Base-by-base conservation (phyloP, 30 jellyfish, hydroid and myxozoan genomes). In the Catostylus mosaicus region DNA sequence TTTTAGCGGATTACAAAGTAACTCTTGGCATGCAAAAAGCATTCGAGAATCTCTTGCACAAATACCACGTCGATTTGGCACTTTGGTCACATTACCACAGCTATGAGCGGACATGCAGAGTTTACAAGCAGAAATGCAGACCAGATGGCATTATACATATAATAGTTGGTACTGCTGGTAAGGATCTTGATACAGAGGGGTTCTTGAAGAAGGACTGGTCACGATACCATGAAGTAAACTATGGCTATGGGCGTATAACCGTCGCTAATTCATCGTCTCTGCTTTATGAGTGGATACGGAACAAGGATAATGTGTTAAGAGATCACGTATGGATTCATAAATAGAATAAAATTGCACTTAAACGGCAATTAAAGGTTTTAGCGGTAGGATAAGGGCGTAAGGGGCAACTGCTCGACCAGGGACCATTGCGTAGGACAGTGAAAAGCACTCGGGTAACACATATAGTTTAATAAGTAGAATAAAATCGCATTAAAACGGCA, bases 81-180 rank as follows among this genome's bases (percentile, higher is more conserved):
- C 85, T 94, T 63, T 94, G 97, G 97, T 91, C 97, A 1, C 99
- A 94, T 62, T 94, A 94, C 79, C 99, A 94, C 51, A 23, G 97
- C 36, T 94, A 94, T 62, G 99, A 94, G 50, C 87, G 99, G 67
- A 89, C 95, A 18, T 94, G 99, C 59, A 79, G 73, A 34, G 97
- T 94, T 7, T 77, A 89, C 85, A 62, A 77, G 50, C 79, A 81
- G 35, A 67, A 87, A 75, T 92, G 98, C 84, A 66, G 84, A 9
- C 89, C 87, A 16, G 97, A 86, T 47, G 98, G 98, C 73, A 69
- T 82, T 32, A 51, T 84, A 1, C 98, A 92, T 70, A 65, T 92
- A 20, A 85, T 86, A 26, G 86, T 92, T 67, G 98, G 98, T 31
- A 89, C 96, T 46, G 97, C 96, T 22, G 98, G 98, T 0, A 80